Evolutionary conservation across 23 tunicate species (phyloP), one percentile per base, ranked within the genome.

Genomic region (Trididemnum miniatum): DNA sequence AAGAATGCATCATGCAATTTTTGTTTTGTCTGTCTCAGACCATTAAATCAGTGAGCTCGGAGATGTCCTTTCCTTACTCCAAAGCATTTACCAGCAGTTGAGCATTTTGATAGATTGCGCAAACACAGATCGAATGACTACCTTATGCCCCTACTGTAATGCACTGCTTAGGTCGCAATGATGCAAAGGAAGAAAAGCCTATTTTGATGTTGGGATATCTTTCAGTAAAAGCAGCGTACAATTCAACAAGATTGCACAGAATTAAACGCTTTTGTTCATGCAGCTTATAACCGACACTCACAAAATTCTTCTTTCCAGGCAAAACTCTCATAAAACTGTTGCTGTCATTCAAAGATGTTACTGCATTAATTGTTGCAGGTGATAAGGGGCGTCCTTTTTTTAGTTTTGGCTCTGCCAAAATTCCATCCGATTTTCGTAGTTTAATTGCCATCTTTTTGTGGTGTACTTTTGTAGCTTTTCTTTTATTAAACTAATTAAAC

Each of bases 291-390:
- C 5, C 2, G 2, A 35, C 25, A 38, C 79, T 73, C 4, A 73
- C 79, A 15, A 9, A 15, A 73, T 37, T 28, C 37, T 73, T 73
- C 37, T 35, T 26, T 15, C 79, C 79, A 35, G 79, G 79, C 79
- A 73, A 35, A 3, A 36, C 15, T 73, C 79, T 23, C 20, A 29
- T 9, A 73, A 73, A 73, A 29, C 18, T 22, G 59, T 26, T 4
- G 1, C 37, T 28, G 15, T 73, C 59, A 38, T 38, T 25, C 36
- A n/a, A n/a, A n/a, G n/a, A n/a, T n/a, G n/a, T n/a, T n/a, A n/a
- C n/a, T n/a, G n/a, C n/a, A n/a, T n/a, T n/a, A n/a, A n/a, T n/a
- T n/a, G n/a, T n/a, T n/a, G n/a, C n/a, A 73, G 59, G 31, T 36
- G 15, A 37, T 37, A 39, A 2, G 7, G 28, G 37, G 29, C 2